These are phyloP conservation scores for Propsilocerus akamusi DNA, from an alignment of 1,140 invertebrate species.

Conservation along the genomic window DNA sequence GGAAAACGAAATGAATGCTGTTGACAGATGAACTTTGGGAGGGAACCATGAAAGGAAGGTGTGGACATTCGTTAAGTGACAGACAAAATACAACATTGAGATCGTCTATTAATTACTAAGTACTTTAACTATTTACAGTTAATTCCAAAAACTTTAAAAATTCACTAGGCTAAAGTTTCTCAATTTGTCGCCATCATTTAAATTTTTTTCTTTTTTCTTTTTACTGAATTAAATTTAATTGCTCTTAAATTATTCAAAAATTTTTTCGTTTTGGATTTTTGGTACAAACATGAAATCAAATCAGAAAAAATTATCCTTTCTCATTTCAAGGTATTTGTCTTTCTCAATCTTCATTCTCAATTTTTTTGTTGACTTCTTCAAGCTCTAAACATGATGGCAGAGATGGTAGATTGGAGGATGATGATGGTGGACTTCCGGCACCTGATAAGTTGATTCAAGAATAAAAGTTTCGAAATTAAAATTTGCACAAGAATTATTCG, in stretches of 20 bases:
- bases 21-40: too few species aligned
- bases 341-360: slow-evolving; percentile 1
- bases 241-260: neutral
- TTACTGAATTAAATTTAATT: neutral
- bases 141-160: too few species aligned
- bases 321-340: neutral
- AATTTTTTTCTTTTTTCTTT: neutral
- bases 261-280: neutral
- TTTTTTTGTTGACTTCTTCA: neutral
- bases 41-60: too few species aligned
- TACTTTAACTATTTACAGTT: too few species aligned
- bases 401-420: neutral
- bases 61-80: too few species aligned
- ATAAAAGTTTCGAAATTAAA: too few species aligned
- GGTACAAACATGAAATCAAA: neutral
- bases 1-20: too few species aligned
- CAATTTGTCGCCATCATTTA: too few species aligned
- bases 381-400: neutral
- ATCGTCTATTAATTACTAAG: too few species aligned
- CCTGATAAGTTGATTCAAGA: too few species aligned
- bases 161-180: neutral
- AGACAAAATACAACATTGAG: neutral
- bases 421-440: neutral
- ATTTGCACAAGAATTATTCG: too few species aligned
- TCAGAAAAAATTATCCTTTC: neutral